Evolutionary conservation across 2,797 vertebrate genomes (phyloP), one percentile per base, ranked within the genome.

Genomic region (Malacoctenus gilli): DNA sequence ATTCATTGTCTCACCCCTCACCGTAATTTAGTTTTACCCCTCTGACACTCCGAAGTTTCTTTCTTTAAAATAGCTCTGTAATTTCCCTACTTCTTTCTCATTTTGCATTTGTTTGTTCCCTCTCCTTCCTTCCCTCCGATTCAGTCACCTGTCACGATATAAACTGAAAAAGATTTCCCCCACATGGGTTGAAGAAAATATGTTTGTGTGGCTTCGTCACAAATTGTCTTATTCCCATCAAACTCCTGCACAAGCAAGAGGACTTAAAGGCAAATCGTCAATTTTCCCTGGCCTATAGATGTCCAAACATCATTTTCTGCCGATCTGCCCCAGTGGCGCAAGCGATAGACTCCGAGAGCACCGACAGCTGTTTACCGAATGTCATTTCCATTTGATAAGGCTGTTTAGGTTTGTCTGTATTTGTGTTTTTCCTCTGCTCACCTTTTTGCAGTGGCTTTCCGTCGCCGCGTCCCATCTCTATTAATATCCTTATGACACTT

Each of bases 401-500:
- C 59, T 71, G 52, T 69, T 77, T 72, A 58, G 47, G 64, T 70
- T 41, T 22, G 39, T 21, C 51, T 67, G 59, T 23, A 15, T 57
- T 73, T 73, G 31, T 59, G 53, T 79, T 72, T 77, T 68, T n/a
- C n/a, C 53, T 19, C 68, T 59, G 59, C 50, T 37, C 64, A 44
- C 57, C 73, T 83, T 75, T 83, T 84, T 75, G 31, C 63, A 21
- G 8, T 46, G 46, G 68, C 57, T 59, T 59, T 77, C 63, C 54
- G 66, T 52, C 40, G 49, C 65, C 51, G 55, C 46, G 64, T 70
- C 54, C 62, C 67, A 60, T 79, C 70, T 73, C 77, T 85, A 79
- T 83, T 82, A 82, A 84, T 84, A 82, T 77, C 70, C 63, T 74
- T 69, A 74, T 81, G 77, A 84, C 77, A 81, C 65, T 75, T 79